Evolutionary conservation across 1,140 invertebrate species (phyloP), one percentile per base, ranked within the genome.

Genomic region (Conus betulinus): DNA sequence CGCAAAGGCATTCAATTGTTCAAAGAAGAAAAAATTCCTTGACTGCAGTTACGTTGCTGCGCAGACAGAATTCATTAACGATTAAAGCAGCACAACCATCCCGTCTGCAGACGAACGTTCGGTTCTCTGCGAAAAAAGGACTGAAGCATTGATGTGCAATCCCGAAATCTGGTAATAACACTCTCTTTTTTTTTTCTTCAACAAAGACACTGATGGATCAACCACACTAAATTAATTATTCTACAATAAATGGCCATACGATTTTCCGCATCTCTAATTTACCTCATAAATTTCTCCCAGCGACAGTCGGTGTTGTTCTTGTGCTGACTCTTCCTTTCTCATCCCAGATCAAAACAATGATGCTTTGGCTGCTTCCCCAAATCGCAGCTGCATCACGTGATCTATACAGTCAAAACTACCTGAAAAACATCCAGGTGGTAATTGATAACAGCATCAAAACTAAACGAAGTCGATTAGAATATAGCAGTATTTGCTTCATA

Each of bases 281-380:
- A 81, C 79, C 79, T 81, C 79, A 20, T 81, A 13, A 5, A 17
- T 39, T 39, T 23, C 51, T 39, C 51, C 13, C 11, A 81, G 39
- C 13, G 39, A 53, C 4, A 6, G 27, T 53, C 15, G 51, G 17
- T 53, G 39, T 81, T 53, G 5, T 52, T 81, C 53, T 23, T 53
- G 11, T 60, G 23, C 7, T 25, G 39, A 39, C 39, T 39, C 39
- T 52, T 84, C 57, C n/a, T 60, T 63, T 53, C 82, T 84, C 82
- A 84, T 84, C 27, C 23, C 55, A 13, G 57, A 84, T 67, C 53
- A 84, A 84, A 84, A 84, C 82, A 84, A 84, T 57, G 79, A 81
- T 53, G 51, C 27, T 51, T 63, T 84, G 82, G 23, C 82, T 84
- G 82, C 82, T 81, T 81, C 79, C 79, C 79, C 53, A 52, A 84